Evolutionary conservation across 2,888 invertebrate species (phyloP).

Genomic region (Meloe dianella): DNA sequence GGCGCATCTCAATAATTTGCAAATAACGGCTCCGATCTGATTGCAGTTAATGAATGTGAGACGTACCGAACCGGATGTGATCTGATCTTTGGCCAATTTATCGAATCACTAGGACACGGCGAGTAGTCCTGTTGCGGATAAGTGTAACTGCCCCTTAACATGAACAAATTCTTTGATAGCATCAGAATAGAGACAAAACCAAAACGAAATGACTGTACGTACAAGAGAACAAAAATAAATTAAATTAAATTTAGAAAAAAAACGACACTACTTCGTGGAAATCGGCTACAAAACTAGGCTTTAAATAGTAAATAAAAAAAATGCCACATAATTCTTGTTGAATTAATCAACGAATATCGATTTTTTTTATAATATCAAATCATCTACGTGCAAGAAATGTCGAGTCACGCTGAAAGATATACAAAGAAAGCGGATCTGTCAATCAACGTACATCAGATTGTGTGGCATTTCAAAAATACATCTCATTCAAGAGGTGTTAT

Average conservation of each 20-base stretch:
- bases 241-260: no score
- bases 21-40: constrained; percentile 49
- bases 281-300: constrained; percentile 1
- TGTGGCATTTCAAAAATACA: constrained; percentile 12
- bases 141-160: constrained; percentile 51
- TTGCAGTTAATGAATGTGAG: constrained; percentile 57
- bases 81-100: constrained; percentile 53
- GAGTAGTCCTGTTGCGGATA: constrained; percentile 33
- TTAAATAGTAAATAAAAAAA: not conserved
- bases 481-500: not conserved
- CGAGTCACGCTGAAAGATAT: not conserved
- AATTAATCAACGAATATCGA: not conserved
- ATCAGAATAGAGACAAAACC: constrained; percentile 30
- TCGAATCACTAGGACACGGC: constrained; percentile 46
- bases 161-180: constrained; percentile 52
- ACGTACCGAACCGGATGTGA: constrained; percentile 42
- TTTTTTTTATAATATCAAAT: not conserved
- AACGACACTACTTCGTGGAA: constrained; percentile 1
- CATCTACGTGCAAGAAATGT: not conserved
- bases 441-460: constrained; percentile 31
- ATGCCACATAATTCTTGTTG: not conserved
- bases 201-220: constrained; percentile 3
- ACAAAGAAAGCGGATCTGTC: constrained; percentile 9
- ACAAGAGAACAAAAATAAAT: not conserved
- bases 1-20: not conserved